Evolutionary conservation across 2,888 invertebrate species (phyloP).

Genomic region (Drosophila emarginata): DNA sequence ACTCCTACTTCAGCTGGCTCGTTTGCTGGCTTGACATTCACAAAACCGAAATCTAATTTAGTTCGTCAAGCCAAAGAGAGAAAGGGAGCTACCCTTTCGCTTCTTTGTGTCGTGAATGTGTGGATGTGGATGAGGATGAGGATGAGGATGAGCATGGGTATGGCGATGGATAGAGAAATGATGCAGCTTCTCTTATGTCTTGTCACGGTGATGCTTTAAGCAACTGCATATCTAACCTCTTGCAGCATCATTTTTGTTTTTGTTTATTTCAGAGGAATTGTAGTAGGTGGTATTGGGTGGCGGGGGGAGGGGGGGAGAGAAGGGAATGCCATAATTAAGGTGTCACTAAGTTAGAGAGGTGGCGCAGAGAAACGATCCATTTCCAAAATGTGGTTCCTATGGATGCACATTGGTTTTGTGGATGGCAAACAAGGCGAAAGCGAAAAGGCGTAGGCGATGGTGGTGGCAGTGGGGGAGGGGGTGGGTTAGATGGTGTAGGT

Average conservation of each 20-base stretch:
- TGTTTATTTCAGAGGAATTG: not conserved
- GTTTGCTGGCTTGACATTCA: slow-evolving; percentile 43
- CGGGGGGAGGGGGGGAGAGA: not conserved
- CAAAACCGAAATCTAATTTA: slow-evolving; percentile 72
- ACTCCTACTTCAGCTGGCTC: not conserved
- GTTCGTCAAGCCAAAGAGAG: slow-evolving; percentile 55
- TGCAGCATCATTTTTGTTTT: not conserved
- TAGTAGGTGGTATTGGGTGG: not conserved
- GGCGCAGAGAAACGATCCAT: slow-evolving; percentile 21
- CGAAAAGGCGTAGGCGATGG: too few relatives aligned
- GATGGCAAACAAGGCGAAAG: not conserved
- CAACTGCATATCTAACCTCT: slow-evolving; percentile 15
- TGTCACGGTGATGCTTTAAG: slow-evolving; percentile 48
- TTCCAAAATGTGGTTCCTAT: slow-evolving; percentile 24
- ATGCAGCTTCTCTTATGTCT: slow-evolving; percentile 4
- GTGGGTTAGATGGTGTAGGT: not conserved
- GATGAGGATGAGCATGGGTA: not conserved
- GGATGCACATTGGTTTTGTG: slow-evolving; percentile 12
- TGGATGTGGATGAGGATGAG: not conserved
- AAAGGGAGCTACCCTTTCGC: slow-evolving; percentile 11
- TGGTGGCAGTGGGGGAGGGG: not conserved
- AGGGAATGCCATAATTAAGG: slow-evolving; percentile 63
- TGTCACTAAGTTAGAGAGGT: slow-evolving; percentile 42
- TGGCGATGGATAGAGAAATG: not conserved
- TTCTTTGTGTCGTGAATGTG: slow-evolving; percentile 32